Percentiles rank a stretch among this genome's conserved stretches.
These are phyloP conservation scores for Formica exsecta DNA, from an alignment of 1,140 invertebrate species.

Conservation along the genomic window DNA sequence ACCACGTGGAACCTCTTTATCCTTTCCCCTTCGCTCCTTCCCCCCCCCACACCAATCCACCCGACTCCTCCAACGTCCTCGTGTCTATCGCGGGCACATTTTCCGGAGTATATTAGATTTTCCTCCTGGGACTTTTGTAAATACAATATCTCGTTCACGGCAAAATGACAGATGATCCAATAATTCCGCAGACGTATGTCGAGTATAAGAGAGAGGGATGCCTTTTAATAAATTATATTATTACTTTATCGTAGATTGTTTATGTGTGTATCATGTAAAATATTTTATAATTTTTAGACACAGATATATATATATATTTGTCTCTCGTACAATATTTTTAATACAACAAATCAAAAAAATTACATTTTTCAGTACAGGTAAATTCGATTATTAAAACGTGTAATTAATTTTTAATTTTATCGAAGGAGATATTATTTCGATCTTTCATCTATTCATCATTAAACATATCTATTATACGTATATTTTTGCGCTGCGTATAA, in stretches of 20 bases:
- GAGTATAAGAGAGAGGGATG: neutral
- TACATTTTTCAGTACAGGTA: too few species aligned
- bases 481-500: neutral
- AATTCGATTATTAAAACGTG: neutral
- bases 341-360: neutral
- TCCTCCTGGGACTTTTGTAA: conserved; percentile 43
- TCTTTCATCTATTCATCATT: neutral
- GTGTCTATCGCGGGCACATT: conserved; percentile 38
- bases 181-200: conserved; percentile 28
- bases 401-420: neutral
- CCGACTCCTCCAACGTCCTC: neutral
- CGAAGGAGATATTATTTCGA: neutral
- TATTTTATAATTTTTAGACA: neutral
- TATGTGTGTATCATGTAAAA: neutral
- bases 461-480: neutral
- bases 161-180: conserved; percentile 47
- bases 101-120: conserved; percentile 56
- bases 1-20: conserved; percentile 30
- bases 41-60: neutral
- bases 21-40: neutral
- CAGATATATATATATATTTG: neutral
- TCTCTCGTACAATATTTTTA: too few species aligned
- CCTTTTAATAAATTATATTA: conserved; percentile 32
- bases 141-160: conserved; percentile 56
- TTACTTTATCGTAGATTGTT: neutral